Conservation (phyloP, 2,113 vertebrate species). For the Takifugu bimaculatus region DNA sequence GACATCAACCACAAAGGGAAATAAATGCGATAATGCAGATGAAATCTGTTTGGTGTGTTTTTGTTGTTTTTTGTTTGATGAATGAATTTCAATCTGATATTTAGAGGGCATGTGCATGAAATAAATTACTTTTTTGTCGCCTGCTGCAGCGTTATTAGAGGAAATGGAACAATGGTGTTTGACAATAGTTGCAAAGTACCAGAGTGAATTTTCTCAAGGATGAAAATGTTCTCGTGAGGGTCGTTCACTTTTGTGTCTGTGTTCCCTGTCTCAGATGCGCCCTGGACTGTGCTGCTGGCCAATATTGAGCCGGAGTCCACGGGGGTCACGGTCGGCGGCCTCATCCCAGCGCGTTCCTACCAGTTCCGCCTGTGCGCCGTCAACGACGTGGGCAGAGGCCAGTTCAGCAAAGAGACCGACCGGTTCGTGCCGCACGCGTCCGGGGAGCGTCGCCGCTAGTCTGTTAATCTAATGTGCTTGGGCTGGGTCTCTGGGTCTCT, state of each 20-base stretch:
- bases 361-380: conserved; percentile 93
- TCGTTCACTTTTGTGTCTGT: neutral
- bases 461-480: conserved; percentile 1
- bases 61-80: conserved; percentile 18
- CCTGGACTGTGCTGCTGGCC: conserved; percentile 89
- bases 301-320: conserved; percentile 85
- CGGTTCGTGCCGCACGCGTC: conserved; percentile 73
- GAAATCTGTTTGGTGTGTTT: conserved; percentile 39
- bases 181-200: conserved; percentile 4
- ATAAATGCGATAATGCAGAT: conserved; percentile 55
- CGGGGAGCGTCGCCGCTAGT: conserved; percentile 5
- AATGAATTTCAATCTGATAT: conserved; percentile 63
- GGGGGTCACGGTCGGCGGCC: conserved; percentile 80
- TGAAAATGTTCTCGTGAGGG: conserved; percentile 7
- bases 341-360: conserved; percentile 92
- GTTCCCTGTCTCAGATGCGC: conserved; percentile 76
- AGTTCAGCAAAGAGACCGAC: conserved; percentile 95
- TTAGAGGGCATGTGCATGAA: conserved; percentile 36
- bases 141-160: conserved; percentile 33
- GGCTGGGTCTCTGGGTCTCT: conserved; percentile 21
- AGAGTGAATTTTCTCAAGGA: conserved; percentile 6
- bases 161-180: conserved; percentile 38
- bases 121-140: conserved; percentile 54
- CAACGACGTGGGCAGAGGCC: conserved; percentile 92
- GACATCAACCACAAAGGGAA: conserved; percentile 53